Evolutionary conservation across 2,888 invertebrate species (phyloP), one percentile per base, ranked within the genome.

Genomic region (Drosophila sordidula): DNA sequence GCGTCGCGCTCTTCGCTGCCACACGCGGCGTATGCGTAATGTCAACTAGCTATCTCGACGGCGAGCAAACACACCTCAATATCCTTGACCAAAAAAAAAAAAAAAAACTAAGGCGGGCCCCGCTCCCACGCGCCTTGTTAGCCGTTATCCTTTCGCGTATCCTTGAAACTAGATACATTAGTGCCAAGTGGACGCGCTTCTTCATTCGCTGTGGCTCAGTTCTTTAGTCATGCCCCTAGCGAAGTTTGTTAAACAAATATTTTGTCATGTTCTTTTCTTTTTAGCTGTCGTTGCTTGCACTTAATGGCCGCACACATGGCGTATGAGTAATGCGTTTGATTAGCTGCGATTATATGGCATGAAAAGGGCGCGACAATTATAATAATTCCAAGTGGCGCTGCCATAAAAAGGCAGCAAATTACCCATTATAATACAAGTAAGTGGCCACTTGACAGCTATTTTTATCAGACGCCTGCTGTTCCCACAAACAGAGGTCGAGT

Each of bases 11-110:
- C 26, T 57, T 39, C 18, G 55, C 36, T 44, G 65, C 36, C 59
- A 47, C 50, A 52, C 61, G 64, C 47, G 64, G 57, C 80, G 80
- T 78, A 76, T 85, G 79, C 58, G 79, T 75, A 69, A 67, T 80
- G 59, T 73, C 50, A 73, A 62, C 77, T 25, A 11, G n/a, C 61
- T 39, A 12, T 42, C 29, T 14, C 57, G n/a, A 36, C 22, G 32
- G 26, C 34, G 6, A 8, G 14, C 36, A 9, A 51, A 81, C 88
- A 83, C 82, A 79, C 88, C 82, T 87, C 39, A 61, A 73, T 68
- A 71, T 77, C 86, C 86, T 83, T 87, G 86, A 82, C 74, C 63
- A 75, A 64, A 75, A 68, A 51, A 72, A 56, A n/a, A n/a, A n/a
- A n/a, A n/a, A n/a, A n/a, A n/a, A n/a, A n/a, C n/a, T n/a, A n/a